Conservation (phyloP, 2,797 vertebrate genomes). For the Propithecus deckenii region DNA sequence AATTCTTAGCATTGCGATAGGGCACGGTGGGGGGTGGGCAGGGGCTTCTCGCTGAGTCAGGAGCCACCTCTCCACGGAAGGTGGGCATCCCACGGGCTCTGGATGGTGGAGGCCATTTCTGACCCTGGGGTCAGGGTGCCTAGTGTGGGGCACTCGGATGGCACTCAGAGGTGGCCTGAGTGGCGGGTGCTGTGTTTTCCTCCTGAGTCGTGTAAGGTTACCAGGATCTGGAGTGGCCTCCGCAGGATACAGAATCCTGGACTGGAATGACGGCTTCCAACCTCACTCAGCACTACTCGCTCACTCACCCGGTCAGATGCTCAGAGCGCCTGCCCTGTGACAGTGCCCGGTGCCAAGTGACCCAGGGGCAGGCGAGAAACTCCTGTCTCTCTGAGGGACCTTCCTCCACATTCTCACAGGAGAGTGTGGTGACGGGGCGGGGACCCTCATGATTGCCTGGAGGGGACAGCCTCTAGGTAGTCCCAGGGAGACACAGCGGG, state of each 20-base stretch:
- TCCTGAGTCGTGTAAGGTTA: fast-evolving
- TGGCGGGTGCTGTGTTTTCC: not conserved
- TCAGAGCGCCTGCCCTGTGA: fast-evolving
- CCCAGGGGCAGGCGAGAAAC: too few relatives aligned
- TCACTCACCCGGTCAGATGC: not conserved
- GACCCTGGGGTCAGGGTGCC: not conserved
- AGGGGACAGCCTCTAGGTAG: not conserved
- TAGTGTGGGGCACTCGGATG: fast-evolving
- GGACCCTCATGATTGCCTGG: fast-evolving
- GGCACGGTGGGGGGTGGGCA: fast-evolving
- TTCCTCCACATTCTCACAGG: not conserved
- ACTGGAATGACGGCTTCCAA: not conserved
- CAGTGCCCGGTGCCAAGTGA: not conserved
- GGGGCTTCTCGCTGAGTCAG: not conserved
- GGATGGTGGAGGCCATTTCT: fast-evolving
- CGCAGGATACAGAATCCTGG: not conserved
- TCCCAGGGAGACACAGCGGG: too few relatives aligned
- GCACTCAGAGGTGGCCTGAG: not conserved
- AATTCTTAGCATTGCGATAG: not conserved
- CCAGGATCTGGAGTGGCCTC: fast-evolving
- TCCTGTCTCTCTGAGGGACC: not conserved
- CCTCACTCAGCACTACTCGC: not conserved
- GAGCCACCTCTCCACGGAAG: fast-evolving
- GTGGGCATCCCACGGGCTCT: fast-evolving
- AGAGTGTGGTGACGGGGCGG: not conserved